Conservation (phyloP, 2,888 invertebrate species). For the Chloromyia formosa region DNA sequence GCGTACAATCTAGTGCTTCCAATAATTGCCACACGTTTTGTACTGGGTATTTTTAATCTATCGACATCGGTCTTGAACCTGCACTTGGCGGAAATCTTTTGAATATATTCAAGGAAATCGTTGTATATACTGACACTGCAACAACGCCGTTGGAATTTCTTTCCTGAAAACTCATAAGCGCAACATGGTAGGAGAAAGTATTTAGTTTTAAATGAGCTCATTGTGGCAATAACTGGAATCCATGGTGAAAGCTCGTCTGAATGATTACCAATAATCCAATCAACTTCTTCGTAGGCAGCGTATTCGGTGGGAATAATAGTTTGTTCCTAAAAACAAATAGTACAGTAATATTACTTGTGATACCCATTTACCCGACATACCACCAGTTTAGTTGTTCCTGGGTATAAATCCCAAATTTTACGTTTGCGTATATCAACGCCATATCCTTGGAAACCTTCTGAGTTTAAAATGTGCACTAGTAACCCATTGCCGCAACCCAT, state of each 20-base stretch:
- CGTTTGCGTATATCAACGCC: slow-evolving; percentile 87
- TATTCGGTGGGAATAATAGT: slow-evolving; percentile 75
- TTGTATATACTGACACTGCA: slow-evolving; percentile 79
- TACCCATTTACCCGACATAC: too few relatives aligned
- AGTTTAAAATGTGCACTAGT: slow-evolving; percentile 83
- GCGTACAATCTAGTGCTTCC: slow-evolving; percentile 68
- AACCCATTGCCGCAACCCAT: slow-evolving; percentile 98
- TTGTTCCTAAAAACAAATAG: slow-evolving; percentile 66
- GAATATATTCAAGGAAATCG: slow-evolving; percentile 75
- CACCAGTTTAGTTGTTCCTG: slow-evolving; percentile 69
- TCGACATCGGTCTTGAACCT: slow-evolving; percentile 82
- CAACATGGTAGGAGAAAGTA: slow-evolving; percentile 97
- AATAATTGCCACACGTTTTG: slow-evolving; percentile 85
- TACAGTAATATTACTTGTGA: background rate
- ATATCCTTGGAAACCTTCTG: slow-evolving; percentile 83
- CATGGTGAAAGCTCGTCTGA: slow-evolving; percentile 99
- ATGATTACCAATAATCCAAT: slow-evolving; percentile 98
- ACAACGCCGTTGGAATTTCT: slow-evolving; percentile 79
- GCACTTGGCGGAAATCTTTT: slow-evolving; percentile 70
- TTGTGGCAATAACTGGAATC: slow-evolving; percentile 92
- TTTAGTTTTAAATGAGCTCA: slow-evolving; percentile 76
- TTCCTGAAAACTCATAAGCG: slow-evolving; percentile 87
- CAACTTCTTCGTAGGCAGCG: slow-evolving; percentile 73
- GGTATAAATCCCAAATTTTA: slow-evolving; percentile 88
- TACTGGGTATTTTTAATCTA: slow-evolving; percentile 94